phyloP scores from a whole-genome alignment of 2,888 invertebrate species.

The Eristalis intricaria region DNA sequence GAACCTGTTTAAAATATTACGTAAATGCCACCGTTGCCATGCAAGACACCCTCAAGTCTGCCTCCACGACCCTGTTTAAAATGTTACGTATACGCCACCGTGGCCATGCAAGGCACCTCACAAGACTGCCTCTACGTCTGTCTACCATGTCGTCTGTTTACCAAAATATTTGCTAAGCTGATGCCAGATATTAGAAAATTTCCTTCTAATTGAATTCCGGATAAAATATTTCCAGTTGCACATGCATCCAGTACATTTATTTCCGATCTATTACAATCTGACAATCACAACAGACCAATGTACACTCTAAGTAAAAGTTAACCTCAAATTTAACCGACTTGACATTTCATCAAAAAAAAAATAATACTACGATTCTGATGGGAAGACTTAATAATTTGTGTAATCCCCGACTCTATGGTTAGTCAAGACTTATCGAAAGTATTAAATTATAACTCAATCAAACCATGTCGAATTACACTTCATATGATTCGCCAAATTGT shows the following conservation, averaged over 20 bases:
- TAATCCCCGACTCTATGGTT: constrained; percentile 16
- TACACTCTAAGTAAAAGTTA: constrained; percentile 6
- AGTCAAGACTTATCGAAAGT: not conserved
- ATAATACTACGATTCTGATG: not conserved
- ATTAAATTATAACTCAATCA: constrained; percentile 16
- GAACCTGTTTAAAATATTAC: no score
- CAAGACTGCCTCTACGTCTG: no score
- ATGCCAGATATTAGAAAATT: no score
- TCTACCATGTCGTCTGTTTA: no score
- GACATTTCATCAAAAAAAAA: constrained; percentile 32
- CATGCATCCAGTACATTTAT: not conserved
- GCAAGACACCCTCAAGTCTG: no score
- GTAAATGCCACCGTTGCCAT: no score
- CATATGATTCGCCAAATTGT: constrained; percentile 80
- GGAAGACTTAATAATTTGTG: constrained; percentile 44
- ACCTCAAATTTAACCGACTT: constrained; percentile 41
- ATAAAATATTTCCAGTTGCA: no score
- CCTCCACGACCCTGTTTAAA: no score
- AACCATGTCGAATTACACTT: constrained; percentile 40
- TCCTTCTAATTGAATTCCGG: no score
- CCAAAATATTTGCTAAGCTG: no score
- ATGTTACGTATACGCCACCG: no score
- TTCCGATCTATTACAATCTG: not conserved
- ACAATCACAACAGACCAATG: not conserved
- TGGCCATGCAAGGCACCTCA: no score